phyloP scores from a whole-genome alignment of 1,140 invertebrate genomes.

The Zophobas morio region DNA sequence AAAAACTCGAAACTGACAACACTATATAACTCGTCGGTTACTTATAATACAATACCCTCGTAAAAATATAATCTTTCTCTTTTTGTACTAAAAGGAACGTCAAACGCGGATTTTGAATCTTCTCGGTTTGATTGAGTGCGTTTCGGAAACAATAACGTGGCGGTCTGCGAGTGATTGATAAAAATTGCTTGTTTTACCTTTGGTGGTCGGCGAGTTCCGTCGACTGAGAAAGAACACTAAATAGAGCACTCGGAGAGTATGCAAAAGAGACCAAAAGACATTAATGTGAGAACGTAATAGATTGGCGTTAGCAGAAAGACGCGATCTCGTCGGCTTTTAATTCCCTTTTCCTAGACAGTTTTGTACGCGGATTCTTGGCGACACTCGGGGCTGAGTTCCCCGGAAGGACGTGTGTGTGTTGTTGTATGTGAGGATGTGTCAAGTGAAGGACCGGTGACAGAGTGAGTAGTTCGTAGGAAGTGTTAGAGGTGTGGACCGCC shows the following conservation, averaged over 20 bases:
- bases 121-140: conserved; percentile 27
- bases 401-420: conserved; percentile 48
- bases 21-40: conserved; percentile 13
- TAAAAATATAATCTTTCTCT: conserved; percentile 53
- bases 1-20: conserved; percentile 32
- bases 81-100: conserved; percentile 62
- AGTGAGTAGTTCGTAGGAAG: conserved; percentile 62
- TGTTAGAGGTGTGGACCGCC: conserved; percentile 64
- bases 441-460: conserved; percentile 59
- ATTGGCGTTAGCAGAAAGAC: conserved; percentile 51
- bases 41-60: conserved; percentile 48
- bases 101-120: conserved; percentile 45
- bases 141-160: conserved; percentile 35
- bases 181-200: conserved; percentile 42
- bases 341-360: background rate
- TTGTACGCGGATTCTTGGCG: conserved; percentile 12
- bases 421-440: conserved; percentile 47
- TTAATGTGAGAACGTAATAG: conserved; percentile 41
- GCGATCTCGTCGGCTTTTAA: conserved; percentile 28
- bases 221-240: conserved; percentile 40
- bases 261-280: conserved; percentile 41
- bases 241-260: conserved; percentile 50
- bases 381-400: conserved; percentile 46
- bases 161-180: conserved; percentile 39
- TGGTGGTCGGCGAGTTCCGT: conserved; percentile 39